Percentiles rank a stretch among this genome's conserved stretches.
phyloP scores from a whole-genome alignment of 2,797 vertebrate species.

The Phyllotis vaccarum region DNA sequence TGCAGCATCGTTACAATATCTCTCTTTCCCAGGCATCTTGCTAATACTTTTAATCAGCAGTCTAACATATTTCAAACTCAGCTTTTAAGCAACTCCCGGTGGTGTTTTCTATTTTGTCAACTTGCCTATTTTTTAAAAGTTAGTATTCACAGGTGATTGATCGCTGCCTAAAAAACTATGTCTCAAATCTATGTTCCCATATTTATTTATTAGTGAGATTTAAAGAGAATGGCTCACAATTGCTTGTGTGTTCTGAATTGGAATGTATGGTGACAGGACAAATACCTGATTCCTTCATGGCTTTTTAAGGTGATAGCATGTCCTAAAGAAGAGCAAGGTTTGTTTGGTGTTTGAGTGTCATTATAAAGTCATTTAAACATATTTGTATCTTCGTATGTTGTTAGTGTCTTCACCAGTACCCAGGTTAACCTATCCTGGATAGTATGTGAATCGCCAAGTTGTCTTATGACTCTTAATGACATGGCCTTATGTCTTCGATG shows the following conservation, averaged over 20 bases:
- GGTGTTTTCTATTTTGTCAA: neutral
- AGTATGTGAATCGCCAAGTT: neutral
- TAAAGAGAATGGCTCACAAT: neutral
- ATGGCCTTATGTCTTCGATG: neutral
- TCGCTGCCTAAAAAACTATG: neutral
- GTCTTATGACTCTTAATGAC: neutral
- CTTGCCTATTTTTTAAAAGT: neutral
- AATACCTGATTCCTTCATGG: neutral
- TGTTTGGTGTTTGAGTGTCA: neutral
- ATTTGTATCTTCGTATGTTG: neutral
- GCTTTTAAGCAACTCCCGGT: neutral
- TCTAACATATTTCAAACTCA: neutral
- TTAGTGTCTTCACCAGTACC: neutral
- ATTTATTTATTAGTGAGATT: neutral
- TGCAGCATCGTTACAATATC: neutral
- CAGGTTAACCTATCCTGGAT: neutral
- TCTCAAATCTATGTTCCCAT: neutral
- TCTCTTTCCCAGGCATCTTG: neutral
- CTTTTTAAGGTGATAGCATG: constrained; percentile 13
- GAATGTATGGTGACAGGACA: neutral
- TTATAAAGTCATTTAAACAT: neutral
- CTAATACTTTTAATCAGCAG: neutral
- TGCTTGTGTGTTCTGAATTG: neutral
- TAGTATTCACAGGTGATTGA: neutral
- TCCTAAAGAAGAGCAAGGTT: neutral